A percentile compares a stretch with the other conserved stretches of the same genome.
Evolutionary conservation across 35 echinoderm and acorn worm genomes (phyloP).

Genomic region (Heliocidaris erythrogramma): DNA sequence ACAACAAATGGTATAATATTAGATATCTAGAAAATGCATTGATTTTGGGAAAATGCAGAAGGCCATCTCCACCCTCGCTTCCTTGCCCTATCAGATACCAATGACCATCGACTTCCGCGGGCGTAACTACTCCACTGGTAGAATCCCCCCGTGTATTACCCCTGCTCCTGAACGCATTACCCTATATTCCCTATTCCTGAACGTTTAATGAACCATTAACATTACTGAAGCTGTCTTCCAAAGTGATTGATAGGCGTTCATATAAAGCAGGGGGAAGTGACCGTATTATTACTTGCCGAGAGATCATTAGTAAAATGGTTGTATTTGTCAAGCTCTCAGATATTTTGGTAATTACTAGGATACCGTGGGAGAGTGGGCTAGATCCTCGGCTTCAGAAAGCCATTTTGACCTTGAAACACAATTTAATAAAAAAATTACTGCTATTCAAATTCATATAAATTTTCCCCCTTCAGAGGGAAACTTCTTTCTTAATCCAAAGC

Average conservation of each 20-base stretch:
- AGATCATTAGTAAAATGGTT: not conserved
- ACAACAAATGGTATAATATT: no score
- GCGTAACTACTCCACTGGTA: not conserved
- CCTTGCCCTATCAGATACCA: not conserved
- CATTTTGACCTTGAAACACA: not conserved
- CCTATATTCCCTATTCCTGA: not conserved
- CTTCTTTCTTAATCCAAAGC: no score
- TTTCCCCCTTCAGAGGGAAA: no score
- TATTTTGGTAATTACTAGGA: not conserved
- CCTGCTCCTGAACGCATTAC: not conserved
- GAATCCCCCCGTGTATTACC: not conserved
- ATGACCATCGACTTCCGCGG: not conserved
- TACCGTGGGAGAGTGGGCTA: not conserved
- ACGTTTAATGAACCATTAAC: not conserved
- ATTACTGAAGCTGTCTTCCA: not conserved
- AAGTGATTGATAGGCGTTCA: not conserved
- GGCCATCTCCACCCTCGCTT: no score
- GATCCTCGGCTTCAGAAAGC: not conserved
- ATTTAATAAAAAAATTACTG: no score
- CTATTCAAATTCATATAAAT: no score
- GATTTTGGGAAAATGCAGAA: no score
- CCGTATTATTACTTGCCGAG: not conserved
- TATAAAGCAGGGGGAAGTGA: not conserved
- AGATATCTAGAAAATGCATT: no score
- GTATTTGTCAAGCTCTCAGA: not conserved